Evolutionary conservation across 2,797 vertebrate genomes (phyloP).

Genomic region (Novumbra hubbsi): DNA sequence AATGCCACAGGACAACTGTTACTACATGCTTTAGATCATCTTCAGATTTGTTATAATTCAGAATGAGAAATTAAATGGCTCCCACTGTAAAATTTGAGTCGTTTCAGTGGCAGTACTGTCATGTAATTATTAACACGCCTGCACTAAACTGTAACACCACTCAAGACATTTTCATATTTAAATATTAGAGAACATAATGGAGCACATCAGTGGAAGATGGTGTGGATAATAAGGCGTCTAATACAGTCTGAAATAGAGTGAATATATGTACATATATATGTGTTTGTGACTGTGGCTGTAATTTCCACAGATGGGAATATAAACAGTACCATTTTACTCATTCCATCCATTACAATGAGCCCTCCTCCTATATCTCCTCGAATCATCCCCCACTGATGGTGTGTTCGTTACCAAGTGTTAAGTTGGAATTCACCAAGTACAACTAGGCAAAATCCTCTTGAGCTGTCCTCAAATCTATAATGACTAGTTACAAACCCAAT

Average conservation of each 20-base stretch:
- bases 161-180: conserved; percentile 23
- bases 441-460: no score
- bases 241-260: not conserved
- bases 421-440: no score
- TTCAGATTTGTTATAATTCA: not conserved
- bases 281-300: no score
- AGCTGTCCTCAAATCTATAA: no score
- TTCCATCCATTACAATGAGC: not conserved
- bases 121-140: conserved; percentile 40
- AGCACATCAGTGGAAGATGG: conserved; percentile 26
- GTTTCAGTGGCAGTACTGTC: conserved; percentile 41
- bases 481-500: no score
- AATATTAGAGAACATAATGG: conserved; percentile 29
- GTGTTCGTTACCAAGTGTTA: no score
- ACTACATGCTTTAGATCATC: not conserved
- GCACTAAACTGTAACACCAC: conserved; percentile 49
- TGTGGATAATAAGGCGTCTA: not conserved
- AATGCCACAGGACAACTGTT: conserved; percentile 13
- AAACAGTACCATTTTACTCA: not conserved
- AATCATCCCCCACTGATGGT: not conserved
- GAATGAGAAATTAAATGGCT: not conserved
- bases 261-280: no score
- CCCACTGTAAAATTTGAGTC: not conserved
- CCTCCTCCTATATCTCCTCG: not conserved
- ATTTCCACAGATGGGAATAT: not conserved